phyloP scores from a whole-genome alignment of 1,140 invertebrate genomes.

The Drosophila pseudoobscura region DNA sequence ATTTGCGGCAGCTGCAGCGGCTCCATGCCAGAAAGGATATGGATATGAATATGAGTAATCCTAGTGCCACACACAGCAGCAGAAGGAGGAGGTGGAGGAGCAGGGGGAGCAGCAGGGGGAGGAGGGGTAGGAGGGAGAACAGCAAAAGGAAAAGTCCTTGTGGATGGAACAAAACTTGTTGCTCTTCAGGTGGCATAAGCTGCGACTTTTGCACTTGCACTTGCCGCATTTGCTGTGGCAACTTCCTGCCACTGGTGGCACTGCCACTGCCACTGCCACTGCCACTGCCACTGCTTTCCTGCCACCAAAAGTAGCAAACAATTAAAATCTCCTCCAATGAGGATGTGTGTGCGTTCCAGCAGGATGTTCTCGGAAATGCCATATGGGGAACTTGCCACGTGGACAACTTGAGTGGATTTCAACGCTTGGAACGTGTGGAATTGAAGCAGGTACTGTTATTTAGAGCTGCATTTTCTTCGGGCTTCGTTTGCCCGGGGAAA shows the following conservation, averaged over 20 bases:
- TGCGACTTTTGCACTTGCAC: slow-evolving; percentile 60
- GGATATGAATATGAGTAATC: slow-evolving; percentile 73
- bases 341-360: too few relatives aligned
- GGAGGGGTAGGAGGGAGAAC: neutral
- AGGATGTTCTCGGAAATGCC: neutral
- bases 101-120: slow-evolving; percentile 14
- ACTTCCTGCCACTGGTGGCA: neutral
- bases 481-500: too few relatives aligned
- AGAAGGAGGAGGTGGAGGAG: neutral
- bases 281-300: neutral
- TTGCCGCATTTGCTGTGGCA: slow-evolving; percentile 4
- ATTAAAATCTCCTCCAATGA: slow-evolving; percentile 58
- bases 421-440: too few relatives aligned
- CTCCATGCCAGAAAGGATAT: slow-evolving; percentile 58
- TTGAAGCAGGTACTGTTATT: too few relatives aligned
- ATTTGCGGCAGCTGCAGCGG: slow-evolving; percentile 75
- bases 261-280: slow-evolving; percentile 4
- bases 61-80: slow-evolving; percentile 17
- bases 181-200: slow-evolving; percentile 65
- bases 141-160: slow-evolving; percentile 3
- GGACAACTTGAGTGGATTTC: too few relatives aligned
- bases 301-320: slow-evolving; percentile 59
- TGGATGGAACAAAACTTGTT: slow-evolving; percentile 43
- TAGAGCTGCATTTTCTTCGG: too few relatives aligned
- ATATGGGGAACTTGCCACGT: too few relatives aligned